These are phyloP conservation scores for Ichneumon xanthorius DNA, from an alignment of 2,888 invertebrate species.

Conservation along the genomic window DNA sequence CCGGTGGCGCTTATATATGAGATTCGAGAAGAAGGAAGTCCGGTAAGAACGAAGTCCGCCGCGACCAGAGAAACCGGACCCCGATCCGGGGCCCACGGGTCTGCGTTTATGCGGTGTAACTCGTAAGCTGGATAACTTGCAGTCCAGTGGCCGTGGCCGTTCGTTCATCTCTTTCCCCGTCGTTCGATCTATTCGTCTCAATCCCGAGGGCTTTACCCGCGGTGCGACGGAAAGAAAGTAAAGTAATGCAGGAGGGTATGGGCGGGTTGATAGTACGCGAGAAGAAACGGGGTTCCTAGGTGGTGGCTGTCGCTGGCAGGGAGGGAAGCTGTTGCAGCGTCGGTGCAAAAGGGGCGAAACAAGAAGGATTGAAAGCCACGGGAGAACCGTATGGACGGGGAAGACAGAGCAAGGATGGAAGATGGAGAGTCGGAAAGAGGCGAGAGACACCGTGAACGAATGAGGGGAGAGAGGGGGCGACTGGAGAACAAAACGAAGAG, in stretches of 20 bases:
- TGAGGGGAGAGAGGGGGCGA: conserved; percentile 31
- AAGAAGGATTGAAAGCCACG: conserved; percentile 67
- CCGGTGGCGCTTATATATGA: no score
- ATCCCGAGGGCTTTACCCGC: conserved; percentile 41
- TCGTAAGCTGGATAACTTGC: no score
- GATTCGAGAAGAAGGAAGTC: no score
- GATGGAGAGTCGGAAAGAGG: conserved; percentile 33
- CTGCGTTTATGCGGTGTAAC: no score
- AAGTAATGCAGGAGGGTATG: not conserved
- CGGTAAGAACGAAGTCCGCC: no score
- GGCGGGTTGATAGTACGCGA: conserved; percentile 35
- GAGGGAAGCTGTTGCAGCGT: conserved; percentile 28
- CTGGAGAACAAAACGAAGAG: conserved; percentile 50
- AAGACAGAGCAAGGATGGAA: conserved; percentile 61
- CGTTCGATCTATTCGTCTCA: conserved; percentile 56
- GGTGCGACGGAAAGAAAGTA: conserved; percentile 36
- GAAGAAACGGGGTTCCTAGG: conserved; percentile 71
- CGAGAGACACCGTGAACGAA: conserved; percentile 34
- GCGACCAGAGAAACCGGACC: no score
- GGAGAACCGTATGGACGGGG: conserved; percentile 56
- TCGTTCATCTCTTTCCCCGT: conserved; percentile 41
- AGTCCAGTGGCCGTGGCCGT: not conserved
- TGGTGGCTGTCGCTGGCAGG: conserved; percentile 44
- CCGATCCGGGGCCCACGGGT: no score
- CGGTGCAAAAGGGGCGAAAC: conserved; percentile 63